Conservation (phyloP, 2,113 vertebrate genomes). For the Spheniscus mendiculus region DNA sequence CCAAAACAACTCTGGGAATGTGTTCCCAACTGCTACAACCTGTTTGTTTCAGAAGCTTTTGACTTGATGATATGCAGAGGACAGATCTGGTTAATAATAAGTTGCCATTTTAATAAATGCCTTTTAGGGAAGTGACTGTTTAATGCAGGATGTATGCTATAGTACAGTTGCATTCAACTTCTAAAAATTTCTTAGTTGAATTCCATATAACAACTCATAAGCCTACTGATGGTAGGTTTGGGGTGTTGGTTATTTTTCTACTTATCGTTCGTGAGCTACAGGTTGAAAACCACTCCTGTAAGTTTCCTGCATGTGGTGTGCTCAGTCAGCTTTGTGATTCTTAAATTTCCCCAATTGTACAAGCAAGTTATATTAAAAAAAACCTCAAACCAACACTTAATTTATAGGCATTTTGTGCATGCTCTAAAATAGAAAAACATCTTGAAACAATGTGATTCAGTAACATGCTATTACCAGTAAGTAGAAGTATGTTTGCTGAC, state of each 20-base stretch:
- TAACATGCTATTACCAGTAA: neutral
- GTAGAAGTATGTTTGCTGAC: neutral
- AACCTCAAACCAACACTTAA: no score
- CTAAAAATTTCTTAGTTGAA: neutral
- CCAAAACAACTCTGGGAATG: neutral
- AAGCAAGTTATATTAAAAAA: neutral
- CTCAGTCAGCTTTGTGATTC: neutral
- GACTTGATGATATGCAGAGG: conserved; percentile 1
- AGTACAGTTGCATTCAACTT: neutral
- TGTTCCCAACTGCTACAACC: neutral
- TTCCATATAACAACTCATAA: neutral
- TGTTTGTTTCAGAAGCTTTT: neutral
- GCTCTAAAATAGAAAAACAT: neutral
- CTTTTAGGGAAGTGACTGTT: neutral
- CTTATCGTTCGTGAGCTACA: neutral
- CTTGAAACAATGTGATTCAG: neutral
- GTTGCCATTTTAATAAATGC: neutral
- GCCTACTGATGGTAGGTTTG: neutral
- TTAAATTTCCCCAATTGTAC: neutral
- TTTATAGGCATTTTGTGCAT: neutral
- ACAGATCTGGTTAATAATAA: conserved; percentile 5
- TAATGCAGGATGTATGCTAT: neutral
- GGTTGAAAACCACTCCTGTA: neutral
- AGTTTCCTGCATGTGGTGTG: neutral
- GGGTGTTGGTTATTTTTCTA: neutral